A percentile compares a stretch with the other conserved stretches of the same genome.
Conservation (phyloP, 2,797 vertebrate genomes). For the Anguilla anguilla region DNA sequence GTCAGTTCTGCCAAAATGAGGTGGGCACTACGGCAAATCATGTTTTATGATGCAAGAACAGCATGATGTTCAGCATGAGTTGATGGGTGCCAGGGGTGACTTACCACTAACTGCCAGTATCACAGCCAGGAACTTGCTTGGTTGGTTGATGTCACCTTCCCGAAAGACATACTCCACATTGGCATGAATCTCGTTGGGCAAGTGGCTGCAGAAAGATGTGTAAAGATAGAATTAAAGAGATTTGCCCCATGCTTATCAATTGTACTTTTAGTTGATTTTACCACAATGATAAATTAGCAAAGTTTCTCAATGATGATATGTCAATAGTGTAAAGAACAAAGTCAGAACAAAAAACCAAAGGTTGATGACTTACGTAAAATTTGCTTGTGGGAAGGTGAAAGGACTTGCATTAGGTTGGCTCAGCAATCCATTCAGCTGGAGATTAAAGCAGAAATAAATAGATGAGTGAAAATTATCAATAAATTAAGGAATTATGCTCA, state of each 20-base stretch:
- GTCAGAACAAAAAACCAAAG: background rate
- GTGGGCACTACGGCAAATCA: background rate
- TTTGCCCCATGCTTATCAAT: background rate
- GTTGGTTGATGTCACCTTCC: background rate
- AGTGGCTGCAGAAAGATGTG: background rate
- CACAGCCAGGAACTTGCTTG: background rate
- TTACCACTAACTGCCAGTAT: constrained; percentile 22
- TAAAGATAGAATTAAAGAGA: background rate
- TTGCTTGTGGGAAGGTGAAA: background rate
- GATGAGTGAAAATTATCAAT: background rate
- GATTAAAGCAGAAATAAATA: background rate
- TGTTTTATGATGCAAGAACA: background rate
- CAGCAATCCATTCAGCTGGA: background rate
- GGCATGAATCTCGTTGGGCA: background rate
- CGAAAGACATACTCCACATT: background rate
- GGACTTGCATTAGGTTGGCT: background rate
- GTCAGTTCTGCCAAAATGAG: background rate
- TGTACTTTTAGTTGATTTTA: background rate
- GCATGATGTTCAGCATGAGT: too few relatives aligned
- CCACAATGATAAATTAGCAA: too few relatives aligned
- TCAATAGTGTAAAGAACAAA: background rate
- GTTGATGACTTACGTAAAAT: background rate
- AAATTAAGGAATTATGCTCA: background rate
- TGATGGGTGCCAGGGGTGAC: background rate
- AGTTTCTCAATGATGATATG: too few relatives aligned